These are phyloP conservation scores for Pseudococcus viburni DNA, from an alignment of 2,888 invertebrate genomes.

Conservation along the genomic window DNA sequence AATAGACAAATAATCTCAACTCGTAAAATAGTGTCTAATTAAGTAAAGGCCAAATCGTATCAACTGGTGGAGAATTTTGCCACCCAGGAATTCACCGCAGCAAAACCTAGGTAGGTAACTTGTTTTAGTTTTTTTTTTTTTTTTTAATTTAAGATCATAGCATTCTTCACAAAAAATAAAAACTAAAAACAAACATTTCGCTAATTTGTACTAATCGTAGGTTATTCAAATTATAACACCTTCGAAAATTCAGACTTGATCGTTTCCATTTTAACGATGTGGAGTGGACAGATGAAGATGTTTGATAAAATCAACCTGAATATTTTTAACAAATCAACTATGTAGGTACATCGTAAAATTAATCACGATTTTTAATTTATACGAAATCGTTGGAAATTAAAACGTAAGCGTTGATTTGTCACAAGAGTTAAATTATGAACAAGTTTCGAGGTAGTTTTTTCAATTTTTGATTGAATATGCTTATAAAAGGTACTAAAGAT, in stretches of 20 bases:
- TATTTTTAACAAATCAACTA: background rate
- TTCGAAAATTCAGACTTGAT: background rate
- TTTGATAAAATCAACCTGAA: background rate
- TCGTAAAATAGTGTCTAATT: background rate
- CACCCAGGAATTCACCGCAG: background rate
- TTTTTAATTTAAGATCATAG: background rate
- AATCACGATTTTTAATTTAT: background rate
- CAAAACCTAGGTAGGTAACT: background rate
- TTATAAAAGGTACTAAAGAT: too few species aligned
- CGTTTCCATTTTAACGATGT: background rate
- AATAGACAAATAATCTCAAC: background rate
- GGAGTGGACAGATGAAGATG: background rate
- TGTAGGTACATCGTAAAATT: background rate
- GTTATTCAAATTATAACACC: background rate
- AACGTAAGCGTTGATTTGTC: background rate
- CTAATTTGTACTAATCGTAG: background rate
- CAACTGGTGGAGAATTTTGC: background rate
- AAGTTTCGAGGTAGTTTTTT: background rate
- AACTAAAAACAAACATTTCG: background rate
- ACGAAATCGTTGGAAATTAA: background rate
- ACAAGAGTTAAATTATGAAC: background rate
- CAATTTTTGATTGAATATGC: too few species aligned
- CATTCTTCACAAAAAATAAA: background rate
- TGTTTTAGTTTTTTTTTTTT: background rate
- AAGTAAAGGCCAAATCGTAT: background rate